A percentile compares a stretch with the other conserved stretches of the same genome.
Conservation (phyloP, 37 sponge, comb jelly and placozoan species). For the Amphimedon queenslandica region DNA sequence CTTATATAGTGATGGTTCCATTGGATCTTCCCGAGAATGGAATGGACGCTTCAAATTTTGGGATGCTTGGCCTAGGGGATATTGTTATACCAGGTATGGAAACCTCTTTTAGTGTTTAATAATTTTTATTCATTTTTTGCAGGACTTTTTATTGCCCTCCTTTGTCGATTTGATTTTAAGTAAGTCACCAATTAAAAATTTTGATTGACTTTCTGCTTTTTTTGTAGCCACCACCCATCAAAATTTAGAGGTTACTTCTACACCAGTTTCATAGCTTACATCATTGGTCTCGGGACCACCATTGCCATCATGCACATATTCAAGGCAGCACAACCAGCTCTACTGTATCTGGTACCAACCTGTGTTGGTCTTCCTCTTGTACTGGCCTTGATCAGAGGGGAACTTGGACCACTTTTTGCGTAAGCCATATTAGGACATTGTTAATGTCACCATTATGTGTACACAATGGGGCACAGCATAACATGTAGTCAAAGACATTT, state of each 20-base stretch:
- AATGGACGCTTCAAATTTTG: constrained; percentile 47
- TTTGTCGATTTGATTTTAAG: constrained; percentile 85
- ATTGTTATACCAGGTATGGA: constrained; percentile 87
- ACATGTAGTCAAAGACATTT: too few relatives aligned
- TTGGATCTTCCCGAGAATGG: constrained; percentile 82
- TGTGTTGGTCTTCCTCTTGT: constrained; percentile 88
- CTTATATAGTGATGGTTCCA: constrained; percentile 66
- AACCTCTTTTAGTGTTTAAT: not conserved
- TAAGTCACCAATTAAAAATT: constrained; percentile 19
- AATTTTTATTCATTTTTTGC: not conserved
- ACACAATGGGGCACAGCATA: too few relatives aligned
- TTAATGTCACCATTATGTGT: too few relatives aligned
- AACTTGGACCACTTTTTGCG: constrained; percentile 59
- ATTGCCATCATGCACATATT: constrained; percentile 80
- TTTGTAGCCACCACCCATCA: constrained; percentile 27
- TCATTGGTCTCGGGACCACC: constrained; percentile 84
- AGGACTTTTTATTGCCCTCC: constrained; percentile 86
- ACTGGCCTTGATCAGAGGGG: constrained; percentile 74
- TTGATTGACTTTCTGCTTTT: not conserved
- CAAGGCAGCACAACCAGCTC: constrained; percentile 96
- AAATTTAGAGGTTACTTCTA: constrained; percentile 75
- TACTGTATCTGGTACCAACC: constrained; percentile 94
- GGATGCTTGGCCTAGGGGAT: constrained; percentile 98
- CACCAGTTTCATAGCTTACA: constrained; percentile 83
- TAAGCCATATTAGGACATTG: too few relatives aligned